Evolutionary conservation across 2,888 invertebrate genomes (phyloP).

Genomic region (Dolichomitus sp.): DNA sequence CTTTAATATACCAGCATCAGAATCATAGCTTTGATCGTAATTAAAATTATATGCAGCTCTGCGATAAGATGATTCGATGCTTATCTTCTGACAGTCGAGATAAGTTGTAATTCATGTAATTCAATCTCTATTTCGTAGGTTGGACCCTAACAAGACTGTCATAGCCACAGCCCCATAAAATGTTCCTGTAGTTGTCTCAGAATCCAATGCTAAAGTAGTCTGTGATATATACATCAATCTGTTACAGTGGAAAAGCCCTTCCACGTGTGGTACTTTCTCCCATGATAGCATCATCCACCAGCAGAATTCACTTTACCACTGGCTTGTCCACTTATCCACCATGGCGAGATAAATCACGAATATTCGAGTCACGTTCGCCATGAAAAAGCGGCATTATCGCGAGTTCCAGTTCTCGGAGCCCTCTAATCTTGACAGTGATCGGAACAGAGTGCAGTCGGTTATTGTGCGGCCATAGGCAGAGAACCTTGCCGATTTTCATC

Average conservation of each 20-base stretch:
- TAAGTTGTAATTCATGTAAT: slow-evolving; percentile 27
- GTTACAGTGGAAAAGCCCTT: background rate
- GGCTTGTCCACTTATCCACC: background rate
- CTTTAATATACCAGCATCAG: slow-evolving; percentile 12
- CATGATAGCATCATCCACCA: background rate
- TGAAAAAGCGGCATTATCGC: background rate
- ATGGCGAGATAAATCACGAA: slow-evolving; percentile 19
- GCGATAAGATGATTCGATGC: slow-evolving; percentile 10
- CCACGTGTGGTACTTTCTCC: background rate
- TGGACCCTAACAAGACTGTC: background rate
- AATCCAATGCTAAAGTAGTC: slow-evolving; percentile 28
- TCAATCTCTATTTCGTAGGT: background rate
- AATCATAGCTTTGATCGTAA: slow-evolving; percentile 39
- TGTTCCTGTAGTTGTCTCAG: slow-evolving; percentile 34
- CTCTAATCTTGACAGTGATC: background rate
- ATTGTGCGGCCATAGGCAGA: background rate
- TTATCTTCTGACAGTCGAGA: slow-evolving; percentile 30
- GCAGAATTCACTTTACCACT: slow-evolving; percentile 9
- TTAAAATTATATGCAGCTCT: slow-evolving; percentile 14
- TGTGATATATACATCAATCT: slow-evolving; percentile 12
- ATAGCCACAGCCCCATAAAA: slow-evolving; percentile 22
- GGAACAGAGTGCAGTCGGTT: slow-evolving; percentile 27
- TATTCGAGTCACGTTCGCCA: slow-evolving; percentile 29
- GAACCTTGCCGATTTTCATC: slow-evolving; percentile 11
- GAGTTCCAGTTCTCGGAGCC: slow-evolving; percentile 4